Conservation (phyloP, 2,888 invertebrate genomes). For the Perizoma affinitatum region DNA sequence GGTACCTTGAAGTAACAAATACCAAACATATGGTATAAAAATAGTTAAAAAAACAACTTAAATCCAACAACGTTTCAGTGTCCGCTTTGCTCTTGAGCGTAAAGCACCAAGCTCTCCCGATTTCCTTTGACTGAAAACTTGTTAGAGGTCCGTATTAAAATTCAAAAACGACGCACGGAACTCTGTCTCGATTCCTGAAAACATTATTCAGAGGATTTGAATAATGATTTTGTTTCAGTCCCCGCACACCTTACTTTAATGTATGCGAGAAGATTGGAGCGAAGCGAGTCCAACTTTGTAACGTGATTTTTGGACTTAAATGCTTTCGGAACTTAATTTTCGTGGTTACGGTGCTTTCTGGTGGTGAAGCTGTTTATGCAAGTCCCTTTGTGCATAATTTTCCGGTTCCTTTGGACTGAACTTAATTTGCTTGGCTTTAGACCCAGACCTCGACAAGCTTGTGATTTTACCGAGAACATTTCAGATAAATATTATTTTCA, state of each 20-base stretch:
- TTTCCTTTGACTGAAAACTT: conserved; percentile 83
- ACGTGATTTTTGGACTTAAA: conserved; percentile 82
- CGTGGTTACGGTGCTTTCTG: conserved; percentile 54
- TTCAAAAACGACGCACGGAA: conserved; percentile 82
- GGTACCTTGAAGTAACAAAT: no score
- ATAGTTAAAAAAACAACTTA: background rate
- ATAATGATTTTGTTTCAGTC: conserved; percentile 82
- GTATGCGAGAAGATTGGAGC: conserved; percentile 73
- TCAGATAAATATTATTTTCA: background rate
- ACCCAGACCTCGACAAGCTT: conserved; percentile 6
- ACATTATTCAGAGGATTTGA: conserved; percentile 83
- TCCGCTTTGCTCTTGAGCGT: conserved; percentile 51
- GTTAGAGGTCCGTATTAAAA: conserved; percentile 82
- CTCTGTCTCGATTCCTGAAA: conserved; percentile 79
- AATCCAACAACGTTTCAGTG: conserved; percentile 24
- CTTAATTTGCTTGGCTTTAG: conserved; percentile 31
- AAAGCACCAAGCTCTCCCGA: conserved; percentile 58
- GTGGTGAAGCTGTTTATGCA: conserved; percentile 58
- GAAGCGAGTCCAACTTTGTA: conserved; percentile 63
- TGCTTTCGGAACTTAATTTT: conserved; percentile 77
- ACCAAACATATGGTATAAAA: no score
- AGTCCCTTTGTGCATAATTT: conserved; percentile 42
- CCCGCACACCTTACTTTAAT: conserved; percentile 66
- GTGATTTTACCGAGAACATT: conserved; percentile 2
- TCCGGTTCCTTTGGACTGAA: conserved; percentile 31